Evolutionary conservation across 2,797 vertebrate species (phyloP).

Genomic region (Gambelia wislizenii): DNA sequence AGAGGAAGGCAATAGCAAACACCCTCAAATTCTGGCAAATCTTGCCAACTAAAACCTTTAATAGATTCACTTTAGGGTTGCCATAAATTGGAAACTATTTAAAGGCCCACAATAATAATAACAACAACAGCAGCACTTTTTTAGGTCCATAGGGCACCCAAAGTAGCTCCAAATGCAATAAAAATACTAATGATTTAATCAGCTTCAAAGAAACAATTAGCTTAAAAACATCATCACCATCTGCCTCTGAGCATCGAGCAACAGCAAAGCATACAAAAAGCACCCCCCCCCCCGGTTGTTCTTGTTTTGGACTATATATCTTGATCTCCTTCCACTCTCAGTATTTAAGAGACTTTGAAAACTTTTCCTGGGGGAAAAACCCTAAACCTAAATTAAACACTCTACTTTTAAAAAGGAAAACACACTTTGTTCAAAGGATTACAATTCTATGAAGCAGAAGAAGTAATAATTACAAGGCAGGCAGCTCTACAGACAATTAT

Average conservation of each 20-base stretch:
- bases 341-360: background rate
- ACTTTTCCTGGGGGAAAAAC: conserved; percentile 1
- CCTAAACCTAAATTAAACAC: conserved; percentile 13
- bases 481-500: conserved; percentile 54
- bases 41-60: too few relatives aligned
- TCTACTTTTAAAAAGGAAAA: conserved; percentile 52
- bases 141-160: background rate
- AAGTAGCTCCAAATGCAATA: background rate
- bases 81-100: too few relatives aligned
- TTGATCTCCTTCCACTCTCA: background rate
- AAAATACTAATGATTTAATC: background rate
- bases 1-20: too few relatives aligned
- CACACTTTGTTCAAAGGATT: conserved; percentile 29
- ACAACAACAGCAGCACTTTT: too few relatives aligned
- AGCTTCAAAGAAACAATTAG: background rate
- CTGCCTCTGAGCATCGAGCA: background rate
- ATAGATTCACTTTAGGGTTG: too few relatives aligned
- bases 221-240: background rate
- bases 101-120: too few relatives aligned
- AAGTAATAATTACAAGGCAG: conserved; percentile 64
- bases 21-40: too few relatives aligned
- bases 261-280: background rate
- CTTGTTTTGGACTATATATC: background rate
- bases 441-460: conserved; percentile 47
- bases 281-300: too few relatives aligned